Evolutionary conservation across 2,113 vertebrate genomes (phyloP).

Genomic region (Plecotus auritus): DNA sequence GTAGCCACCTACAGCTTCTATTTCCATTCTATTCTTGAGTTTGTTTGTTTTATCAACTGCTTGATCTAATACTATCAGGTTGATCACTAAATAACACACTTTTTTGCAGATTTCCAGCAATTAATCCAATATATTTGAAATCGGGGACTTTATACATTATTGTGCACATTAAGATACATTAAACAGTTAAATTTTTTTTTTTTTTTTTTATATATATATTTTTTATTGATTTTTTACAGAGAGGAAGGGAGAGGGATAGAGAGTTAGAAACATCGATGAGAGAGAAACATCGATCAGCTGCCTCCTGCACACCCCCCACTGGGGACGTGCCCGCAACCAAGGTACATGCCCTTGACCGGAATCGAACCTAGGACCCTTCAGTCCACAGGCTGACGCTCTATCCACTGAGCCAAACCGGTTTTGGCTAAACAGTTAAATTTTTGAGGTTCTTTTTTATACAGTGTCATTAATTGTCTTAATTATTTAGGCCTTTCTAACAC

Average conservation of each 20-base stretch:
- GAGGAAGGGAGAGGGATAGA: no score
- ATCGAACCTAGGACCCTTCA: no score
- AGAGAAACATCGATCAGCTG: no score
- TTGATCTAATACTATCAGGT: constrained; percentile 43
- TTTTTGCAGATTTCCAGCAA: constrained; percentile 9
- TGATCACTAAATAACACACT: constrained; percentile 56
- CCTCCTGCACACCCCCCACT: no score
- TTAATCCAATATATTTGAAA: constrained; percentile 57
- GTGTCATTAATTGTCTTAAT: constrained; percentile 71
- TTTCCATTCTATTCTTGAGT: constrained; percentile 54
- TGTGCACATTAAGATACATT: constrained; percentile 74
- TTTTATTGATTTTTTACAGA: no score
- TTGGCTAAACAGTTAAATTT: constrained; percentile 80
- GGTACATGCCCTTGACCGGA: no score
- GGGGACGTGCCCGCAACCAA: no score
- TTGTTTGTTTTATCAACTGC: background rate
- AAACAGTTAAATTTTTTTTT: constrained; percentile 79
- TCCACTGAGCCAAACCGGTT: no score
- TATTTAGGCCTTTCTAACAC: constrained; percentile 62
- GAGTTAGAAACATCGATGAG: no score
- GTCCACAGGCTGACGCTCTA: no score
- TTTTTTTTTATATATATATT: no score
- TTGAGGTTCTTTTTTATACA: constrained; percentile 68
- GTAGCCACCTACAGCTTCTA: constrained; percentile 40
- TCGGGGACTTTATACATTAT: constrained; percentile 47